phyloP scores from a whole-genome alignment of 2,888 invertebrate species.

The Brenthis hecate region DNA sequence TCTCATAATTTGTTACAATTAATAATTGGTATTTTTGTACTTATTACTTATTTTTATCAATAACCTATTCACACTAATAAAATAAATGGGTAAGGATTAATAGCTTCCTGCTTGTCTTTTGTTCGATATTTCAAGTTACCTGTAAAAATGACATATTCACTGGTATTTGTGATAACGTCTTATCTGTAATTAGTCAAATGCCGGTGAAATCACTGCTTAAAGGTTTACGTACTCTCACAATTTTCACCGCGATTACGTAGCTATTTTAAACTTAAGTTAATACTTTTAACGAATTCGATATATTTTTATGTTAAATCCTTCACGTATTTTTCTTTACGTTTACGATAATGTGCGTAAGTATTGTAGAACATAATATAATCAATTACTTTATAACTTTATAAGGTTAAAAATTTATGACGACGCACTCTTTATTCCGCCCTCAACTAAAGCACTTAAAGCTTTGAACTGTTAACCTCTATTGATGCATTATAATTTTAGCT shows the following conservation, averaged over 20 bases:
- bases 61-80: too few species aligned
- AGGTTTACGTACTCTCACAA: constrained; percentile 33
- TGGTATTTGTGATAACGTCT: constrained; percentile 53
- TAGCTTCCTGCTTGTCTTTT: constrained; percentile 28
- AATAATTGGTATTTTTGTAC: too few species aligned
- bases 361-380: too few species aligned
- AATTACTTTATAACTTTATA: too few species aligned
- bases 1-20: neutral
- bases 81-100: neutral
- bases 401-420: neutral
- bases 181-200: constrained; percentile 62
- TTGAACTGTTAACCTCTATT: constrained; percentile 26
- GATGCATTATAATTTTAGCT: constrained; percentile 19
- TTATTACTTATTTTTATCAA: too few species aligned
- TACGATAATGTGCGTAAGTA: too few species aligned
- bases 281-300: neutral
- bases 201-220: constrained; percentile 59
- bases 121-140: constrained; percentile 47
- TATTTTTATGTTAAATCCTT: too few species aligned
- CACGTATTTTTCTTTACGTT: too few species aligned
- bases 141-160: constrained; percentile 54
- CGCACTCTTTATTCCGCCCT: constrained; percentile 22
- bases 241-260: constrained; percentile 25
- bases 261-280: neutral
- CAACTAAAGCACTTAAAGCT: constrained; percentile 24